Percentiles rank a stretch among this genome's conserved stretches.
These are phyloP conservation scores for Oophaga pumilio DNA, from an alignment of 2,113 vertebrate species.

Conservation along the genomic window DNA sequence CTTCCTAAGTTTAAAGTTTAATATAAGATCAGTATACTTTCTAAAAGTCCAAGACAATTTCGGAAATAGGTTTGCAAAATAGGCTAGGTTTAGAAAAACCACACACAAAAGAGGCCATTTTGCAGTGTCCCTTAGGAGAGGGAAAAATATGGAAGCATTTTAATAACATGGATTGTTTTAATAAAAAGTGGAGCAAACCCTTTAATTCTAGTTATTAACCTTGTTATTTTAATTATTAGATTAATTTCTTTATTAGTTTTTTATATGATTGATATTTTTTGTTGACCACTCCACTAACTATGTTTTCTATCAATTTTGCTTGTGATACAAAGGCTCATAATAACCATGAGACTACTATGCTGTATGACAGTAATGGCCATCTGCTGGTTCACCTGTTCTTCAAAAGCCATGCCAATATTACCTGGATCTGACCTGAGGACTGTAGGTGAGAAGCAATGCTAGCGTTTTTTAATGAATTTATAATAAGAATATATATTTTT, in stretches of 20 bases:
- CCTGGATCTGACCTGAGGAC: not conserved
- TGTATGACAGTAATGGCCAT: constrained; percentile 15
- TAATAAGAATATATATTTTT: too few relatives aligned
- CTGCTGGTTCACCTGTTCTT: constrained; percentile 8
- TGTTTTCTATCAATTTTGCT: not conserved
- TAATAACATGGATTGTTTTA: too few relatives aligned
- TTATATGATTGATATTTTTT: not conserved
- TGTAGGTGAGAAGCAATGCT: constrained; percentile 16
- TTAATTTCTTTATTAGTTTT: not conserved
- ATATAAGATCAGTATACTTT: too few relatives aligned
- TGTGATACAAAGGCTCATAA: not conserved
- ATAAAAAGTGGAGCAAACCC: not conserved
- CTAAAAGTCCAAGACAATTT: too few relatives aligned
- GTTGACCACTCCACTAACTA: not conserved
- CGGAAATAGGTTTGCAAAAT: too few relatives aligned
- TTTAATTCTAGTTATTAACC: not conserved
- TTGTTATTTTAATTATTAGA: not conserved
- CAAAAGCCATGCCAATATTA: constrained; percentile 26
- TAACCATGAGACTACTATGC: constrained; percentile 9
- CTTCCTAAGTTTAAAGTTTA: too few relatives aligned
- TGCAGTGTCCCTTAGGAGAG: too few relatives aligned
- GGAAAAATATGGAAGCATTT: too few relatives aligned
- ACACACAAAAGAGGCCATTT: too few relatives aligned
- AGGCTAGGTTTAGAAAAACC: too few relatives aligned
- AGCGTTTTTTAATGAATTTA: not conserved